phyloP scores from a whole-genome alignment of 2,888 invertebrate species.

The Taphrorychus bicolor region DNA sequence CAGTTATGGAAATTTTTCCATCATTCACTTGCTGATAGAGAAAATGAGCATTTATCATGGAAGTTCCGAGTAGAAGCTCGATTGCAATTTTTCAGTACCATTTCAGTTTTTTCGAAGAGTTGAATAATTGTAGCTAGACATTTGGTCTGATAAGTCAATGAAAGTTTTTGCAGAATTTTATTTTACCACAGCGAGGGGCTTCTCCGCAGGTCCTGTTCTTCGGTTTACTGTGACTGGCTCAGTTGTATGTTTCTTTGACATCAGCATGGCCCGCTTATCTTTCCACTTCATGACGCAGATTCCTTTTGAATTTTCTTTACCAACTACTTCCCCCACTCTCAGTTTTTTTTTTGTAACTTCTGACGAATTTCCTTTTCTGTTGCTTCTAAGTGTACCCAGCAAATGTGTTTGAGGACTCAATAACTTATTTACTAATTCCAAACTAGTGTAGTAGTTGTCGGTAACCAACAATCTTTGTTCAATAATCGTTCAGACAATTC shows the following conservation, averaged over 20 bases:
- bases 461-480: conserved; percentile 32
- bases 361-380: conserved; percentile 43
- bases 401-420: conserved; percentile 49
- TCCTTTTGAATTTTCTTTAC: conserved; percentile 49
- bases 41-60: conserved; percentile 1
- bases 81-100: conserved; percentile 2
- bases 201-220: neutral
- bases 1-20: neutral
- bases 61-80: neutral
- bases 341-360: conserved; percentile 42
- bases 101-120: neutral
- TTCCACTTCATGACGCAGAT: conserved; percentile 51
- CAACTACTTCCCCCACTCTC: conserved; percentile 46
- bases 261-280: conserved; percentile 50
- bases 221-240: neutral
- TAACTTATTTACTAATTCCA: conserved; percentile 38
- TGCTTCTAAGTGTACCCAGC: conserved; percentile 45
- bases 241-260: conserved; percentile 50
- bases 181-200: neutral
- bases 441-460: conserved; percentile 46
- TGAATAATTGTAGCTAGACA: neutral
- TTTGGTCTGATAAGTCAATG: conserved; percentile 5
- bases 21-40: neutral
- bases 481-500: neutral
- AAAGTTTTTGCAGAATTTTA: too few species aligned